Percentiles rank a stretch among this genome's conserved stretches.
Evolutionary conservation across 2,888 invertebrate genomes (phyloP).

Genomic region (Lasius platythorax): DNA sequence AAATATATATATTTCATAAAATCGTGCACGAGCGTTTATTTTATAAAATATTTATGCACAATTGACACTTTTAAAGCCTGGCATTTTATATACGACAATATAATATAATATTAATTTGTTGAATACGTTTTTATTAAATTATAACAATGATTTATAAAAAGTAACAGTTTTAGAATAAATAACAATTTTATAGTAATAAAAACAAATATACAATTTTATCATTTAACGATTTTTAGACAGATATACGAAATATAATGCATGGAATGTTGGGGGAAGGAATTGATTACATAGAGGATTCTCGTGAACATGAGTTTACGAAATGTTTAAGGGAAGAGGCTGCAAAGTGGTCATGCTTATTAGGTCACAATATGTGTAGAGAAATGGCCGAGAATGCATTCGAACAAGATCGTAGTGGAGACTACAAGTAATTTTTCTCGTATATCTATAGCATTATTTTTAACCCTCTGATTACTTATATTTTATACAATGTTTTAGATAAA

Average conservation of each 20-base stretch:
- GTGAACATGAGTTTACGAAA: not conserved
- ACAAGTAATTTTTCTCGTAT: not conserved
- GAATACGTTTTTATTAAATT: no score
- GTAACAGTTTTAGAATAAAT: no score
- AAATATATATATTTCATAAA: no score
- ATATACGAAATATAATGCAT: not conserved
- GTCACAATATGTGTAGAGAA: not conserved
- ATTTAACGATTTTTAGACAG: not conserved
- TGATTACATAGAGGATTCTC: not conserved
- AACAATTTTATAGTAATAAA: not conserved
- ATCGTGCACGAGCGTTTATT: no score
- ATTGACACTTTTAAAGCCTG: no score
- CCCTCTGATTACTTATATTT: no score
- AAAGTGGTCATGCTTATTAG: not conserved
- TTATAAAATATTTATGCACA: no score
- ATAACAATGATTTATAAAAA: no score
- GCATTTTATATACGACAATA: no score
- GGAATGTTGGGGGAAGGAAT: no score
- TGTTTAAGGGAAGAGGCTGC: not conserved
- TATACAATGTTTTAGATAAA: no score
- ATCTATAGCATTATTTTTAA: not conserved
- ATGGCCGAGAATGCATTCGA: not conserved
- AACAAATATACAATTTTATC: not conserved
- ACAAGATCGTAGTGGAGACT: not conserved
- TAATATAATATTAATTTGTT: no score